A percentile compares a stretch with the other conserved stretches of the same genome.
phyloP scores from a whole-genome alignment of 2,888 invertebrate species.

The Drosophila affinis region DNA sequence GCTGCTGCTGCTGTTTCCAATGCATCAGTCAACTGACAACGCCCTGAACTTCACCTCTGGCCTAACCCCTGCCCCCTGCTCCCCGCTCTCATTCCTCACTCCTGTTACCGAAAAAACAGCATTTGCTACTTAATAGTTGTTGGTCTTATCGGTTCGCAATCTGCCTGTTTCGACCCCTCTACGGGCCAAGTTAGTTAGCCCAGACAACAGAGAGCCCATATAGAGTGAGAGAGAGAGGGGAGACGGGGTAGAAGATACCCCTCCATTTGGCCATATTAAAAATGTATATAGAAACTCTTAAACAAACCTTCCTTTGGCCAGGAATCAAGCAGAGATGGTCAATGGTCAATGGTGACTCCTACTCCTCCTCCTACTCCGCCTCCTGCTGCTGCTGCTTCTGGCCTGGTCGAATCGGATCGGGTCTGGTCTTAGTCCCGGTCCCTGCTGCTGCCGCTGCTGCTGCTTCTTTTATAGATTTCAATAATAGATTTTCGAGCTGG shows the following conservation, averaged over 20 bases:
- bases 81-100: no score
- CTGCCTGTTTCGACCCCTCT: conserved; percentile 41
- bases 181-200: conserved; percentile 45
- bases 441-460: conserved; percentile 30
- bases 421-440: neutral
- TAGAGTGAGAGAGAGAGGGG: no score
- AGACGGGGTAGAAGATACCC: neutral
- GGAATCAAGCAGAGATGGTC: conserved; percentile 42
- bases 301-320: conserved; percentile 61
- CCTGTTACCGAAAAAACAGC: conserved; percentile 50
- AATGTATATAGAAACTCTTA: conserved; percentile 78
- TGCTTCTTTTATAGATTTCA: conserved; percentile 78
- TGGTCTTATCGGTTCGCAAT: conserved; percentile 46
- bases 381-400: conserved; percentile 24
- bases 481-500: conserved; percentile 78
- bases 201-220: neutral
- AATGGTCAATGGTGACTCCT: conserved; percentile 34
- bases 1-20: conserved; percentile 11
- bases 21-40: conserved; percentile 51
- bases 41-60: conserved; percentile 38
- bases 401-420: neutral
- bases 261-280: conserved; percentile 64
- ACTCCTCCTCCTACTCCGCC: conserved; percentile 20
- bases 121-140: conserved; percentile 77
- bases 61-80: neutral